Base-by-base conservation (phyloP, 2,113 vertebrate genomes). In the Dipodomys merriami region DNA sequence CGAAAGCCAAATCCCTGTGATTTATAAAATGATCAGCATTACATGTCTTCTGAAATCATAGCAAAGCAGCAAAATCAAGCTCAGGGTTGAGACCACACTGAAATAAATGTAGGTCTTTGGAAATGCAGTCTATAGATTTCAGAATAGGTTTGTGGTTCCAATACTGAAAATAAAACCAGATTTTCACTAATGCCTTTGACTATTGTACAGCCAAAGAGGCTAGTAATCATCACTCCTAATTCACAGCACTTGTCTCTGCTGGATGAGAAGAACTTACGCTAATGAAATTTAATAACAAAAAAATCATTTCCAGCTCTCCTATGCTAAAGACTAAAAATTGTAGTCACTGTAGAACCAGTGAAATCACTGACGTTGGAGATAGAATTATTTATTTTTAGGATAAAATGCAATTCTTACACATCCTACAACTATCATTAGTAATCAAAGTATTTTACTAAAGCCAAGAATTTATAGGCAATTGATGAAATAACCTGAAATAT, bases 31-130 rank as follows among this genome's bases (percentile, higher is more conserved):
- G 83, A 80, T 64, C 13, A 16, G 8, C 15, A 73, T 86, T 65
- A 80, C 25, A 19, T 76, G 53, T 74, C 92, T 96, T 64, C 81
- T n/a, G 67, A 92, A 72, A 85, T 83, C 87, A 87, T 20, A 96
- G 60, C 57, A 86, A 91, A 92, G 16, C 35, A 62, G 72, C 13
- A 68, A 60, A 88, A 73, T 83, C 46, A 84, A 95, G 64, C 53
- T 35, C 13, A 46, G 29, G 6, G 27, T 39, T 72, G 53, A 94
- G 69, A 71, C 25, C 23, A 62, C 15, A n/a, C 46, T 91, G 69
- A 90, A 76, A 23, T 92, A 95, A 88, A 86, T 19, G 12, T 69
- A 57, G 27, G 11, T 18, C 39, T 95, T 94, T 81, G 13, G 83
- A 83, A 93, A 78, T 46, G 67, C 5, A 78, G 39, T 73, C 12